These are phyloP conservation scores for Lithophane semibrunnea DNA, from an alignment of 2,888 invertebrate genomes.

Conservation along the genomic window DNA sequence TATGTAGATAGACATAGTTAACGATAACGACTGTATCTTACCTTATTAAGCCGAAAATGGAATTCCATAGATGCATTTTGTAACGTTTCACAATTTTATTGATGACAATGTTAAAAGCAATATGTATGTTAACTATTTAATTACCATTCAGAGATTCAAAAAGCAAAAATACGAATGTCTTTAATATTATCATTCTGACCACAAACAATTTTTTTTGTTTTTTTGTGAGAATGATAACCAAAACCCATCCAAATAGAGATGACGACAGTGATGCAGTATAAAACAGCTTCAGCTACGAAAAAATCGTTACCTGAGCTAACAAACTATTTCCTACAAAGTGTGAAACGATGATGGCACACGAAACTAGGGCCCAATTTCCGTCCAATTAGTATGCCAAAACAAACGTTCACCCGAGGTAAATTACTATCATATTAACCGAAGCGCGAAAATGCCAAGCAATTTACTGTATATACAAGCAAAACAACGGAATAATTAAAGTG, in stretches of 20 bases:
- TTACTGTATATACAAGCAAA: conserved; percentile 56
- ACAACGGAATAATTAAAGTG: conserved; percentile 64
- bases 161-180: background rate
- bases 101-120: conserved; percentile 1
- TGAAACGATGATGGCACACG: conserved; percentile 48
- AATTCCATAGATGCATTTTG: background rate
- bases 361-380: conserved; percentile 55
- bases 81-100: background rate
- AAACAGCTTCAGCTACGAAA: conserved; percentile 20
- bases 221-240: background rate
- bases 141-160: background rate
- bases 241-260: conserved; percentile 1
- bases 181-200: background rate
- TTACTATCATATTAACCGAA: conserved; percentile 50
- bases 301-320: conserved; percentile 46
- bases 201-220: no score
- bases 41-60: background rate
- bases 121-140: background rate
- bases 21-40: conserved; percentile 5
- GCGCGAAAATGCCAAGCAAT: conserved; percentile 56
- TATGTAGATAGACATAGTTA: conserved; percentile 9
- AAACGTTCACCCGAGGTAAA: conserved; percentile 61
- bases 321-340: conserved; percentile 47
- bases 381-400: conserved; percentile 63
- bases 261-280: background rate